Conservation (phyloP, 2,888 invertebrate genomes). For the Scaptomyza flava region DNA sequence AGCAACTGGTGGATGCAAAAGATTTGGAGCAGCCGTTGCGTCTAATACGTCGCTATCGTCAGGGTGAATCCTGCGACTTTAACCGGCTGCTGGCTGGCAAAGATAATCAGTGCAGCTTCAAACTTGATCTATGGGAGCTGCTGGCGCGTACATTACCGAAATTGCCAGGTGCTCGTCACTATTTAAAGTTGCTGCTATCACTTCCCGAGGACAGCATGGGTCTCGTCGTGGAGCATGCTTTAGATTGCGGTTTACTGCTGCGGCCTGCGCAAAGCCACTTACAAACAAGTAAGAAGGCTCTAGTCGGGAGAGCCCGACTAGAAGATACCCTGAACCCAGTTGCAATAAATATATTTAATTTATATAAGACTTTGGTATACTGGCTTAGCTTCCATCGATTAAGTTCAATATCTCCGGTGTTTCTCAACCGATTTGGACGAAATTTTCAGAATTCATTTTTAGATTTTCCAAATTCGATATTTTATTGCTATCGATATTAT, state of each 20-base stretch:
- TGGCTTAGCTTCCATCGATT: too few species aligned
- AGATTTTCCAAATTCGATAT: too few species aligned
- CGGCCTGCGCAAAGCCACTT: constrained; percentile 32
- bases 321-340: too few species aligned
- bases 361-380: too few species aligned
- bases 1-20: constrained; percentile 48
- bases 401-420: too few species aligned
- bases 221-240: constrained; percentile 68
- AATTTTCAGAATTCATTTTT: too few species aligned
- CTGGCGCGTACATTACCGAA: constrained; percentile 48
- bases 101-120: constrained; percentile 46
- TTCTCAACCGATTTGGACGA: too few species aligned
- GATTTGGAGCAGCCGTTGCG: constrained; percentile 75
- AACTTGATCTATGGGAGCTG: constrained; percentile 75
- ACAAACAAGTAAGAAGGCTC: too few species aligned
- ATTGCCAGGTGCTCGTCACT: constrained; percentile 65
- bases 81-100: constrained; percentile 57
- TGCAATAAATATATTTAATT: too few species aligned
- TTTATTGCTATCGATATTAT: too few species aligned
- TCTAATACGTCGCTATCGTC: constrained; percentile 85
- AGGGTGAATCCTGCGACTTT: constrained; percentile 82
- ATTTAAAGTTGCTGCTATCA: constrained; percentile 79
- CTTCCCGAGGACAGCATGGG: constrained; percentile 74
- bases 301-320: too few species aligned
- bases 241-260: constrained; percentile 74